Evolutionary conservation across 2,113 vertebrate genomes (phyloP).

Genomic region (Anguilla japonica): DNA sequence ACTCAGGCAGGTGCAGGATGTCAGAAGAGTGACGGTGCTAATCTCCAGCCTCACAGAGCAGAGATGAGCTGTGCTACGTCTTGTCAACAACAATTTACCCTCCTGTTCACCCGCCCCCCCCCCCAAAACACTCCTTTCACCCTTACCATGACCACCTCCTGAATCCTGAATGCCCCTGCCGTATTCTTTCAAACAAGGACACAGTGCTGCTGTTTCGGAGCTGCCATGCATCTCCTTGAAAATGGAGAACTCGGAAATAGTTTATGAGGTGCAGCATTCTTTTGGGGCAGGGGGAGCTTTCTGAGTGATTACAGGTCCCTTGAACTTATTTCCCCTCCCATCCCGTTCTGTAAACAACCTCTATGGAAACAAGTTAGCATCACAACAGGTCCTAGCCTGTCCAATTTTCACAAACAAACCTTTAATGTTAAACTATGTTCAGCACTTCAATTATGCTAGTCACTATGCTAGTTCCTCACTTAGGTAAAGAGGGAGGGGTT

Average conservation of each 20-base stretch:
- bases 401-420: neutral
- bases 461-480: too few relatives aligned
- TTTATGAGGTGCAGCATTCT: conserved; percentile 76
- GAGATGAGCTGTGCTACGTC: conserved; percentile 72
- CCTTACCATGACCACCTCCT: too few relatives aligned
- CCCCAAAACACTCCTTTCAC: conserved; percentile 15
- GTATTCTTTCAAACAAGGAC: conserved; percentile 65
- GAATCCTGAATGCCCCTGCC: neutral
- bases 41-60: conserved; percentile 64
- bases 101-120: conserved; percentile 52
- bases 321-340: conserved; percentile 67
- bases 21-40: conserved; percentile 75
- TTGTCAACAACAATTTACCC: conserved; percentile 79
- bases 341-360: neutral
- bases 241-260: conserved; percentile 66
- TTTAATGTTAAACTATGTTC: neutral
- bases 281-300: conserved; percentile 43
- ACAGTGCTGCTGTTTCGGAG: conserved; percentile 71
- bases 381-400: conserved; percentile 34
- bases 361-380: conserved; percentile 8
- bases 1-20: conserved; percentile 84
- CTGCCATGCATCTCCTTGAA: conserved; percentile 65
- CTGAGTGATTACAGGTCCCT: conserved; percentile 66
- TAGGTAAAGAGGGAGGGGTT: too few relatives aligned
- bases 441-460: too few relatives aligned